phyloP scores from a whole-genome alignment of 2,888 invertebrate genomes.

The Rutpela maculata region DNA sequence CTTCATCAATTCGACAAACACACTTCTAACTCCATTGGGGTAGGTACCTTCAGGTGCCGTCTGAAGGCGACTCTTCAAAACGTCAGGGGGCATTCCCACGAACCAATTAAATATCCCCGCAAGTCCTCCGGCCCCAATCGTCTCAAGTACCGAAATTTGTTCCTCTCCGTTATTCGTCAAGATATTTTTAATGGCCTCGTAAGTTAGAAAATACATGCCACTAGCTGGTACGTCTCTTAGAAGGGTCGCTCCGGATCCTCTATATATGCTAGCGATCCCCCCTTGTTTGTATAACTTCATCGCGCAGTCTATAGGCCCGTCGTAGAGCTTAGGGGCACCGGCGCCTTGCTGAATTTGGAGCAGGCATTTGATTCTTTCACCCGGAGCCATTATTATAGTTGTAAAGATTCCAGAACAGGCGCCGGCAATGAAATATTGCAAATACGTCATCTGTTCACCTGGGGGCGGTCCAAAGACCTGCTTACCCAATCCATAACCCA shows the following conservation, averaged over 20 bases:
- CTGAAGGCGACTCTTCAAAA: constrained; percentile 97
- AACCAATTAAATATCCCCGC: constrained; percentile 98
- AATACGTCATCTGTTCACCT: constrained; percentile 80
- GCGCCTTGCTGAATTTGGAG: constrained; percentile 92
- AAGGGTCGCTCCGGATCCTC: constrained; percentile 91
- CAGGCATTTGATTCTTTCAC: constrained; percentile 98
- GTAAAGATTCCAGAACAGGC: constrained; percentile 99
- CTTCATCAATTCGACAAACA: constrained; percentile 89
- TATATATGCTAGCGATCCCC: constrained; percentile 94
- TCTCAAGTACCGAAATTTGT: constrained; percentile 81
- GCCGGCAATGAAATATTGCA: constrained; percentile 93
- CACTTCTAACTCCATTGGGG: constrained; percentile 93
- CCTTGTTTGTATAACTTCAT: constrained; percentile 92
- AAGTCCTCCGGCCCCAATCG: constrained; percentile 94
- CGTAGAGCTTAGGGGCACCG: constrained; percentile 84
- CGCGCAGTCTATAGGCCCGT: constrained; percentile 94
- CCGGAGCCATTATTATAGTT: constrained; percentile 97
- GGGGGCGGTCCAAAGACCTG: constrained; percentile 81
- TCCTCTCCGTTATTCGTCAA: constrained; percentile 82
- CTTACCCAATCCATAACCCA: constrained; percentile 97
- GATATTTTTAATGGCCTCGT: constrained; percentile 90
- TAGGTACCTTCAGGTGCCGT: constrained; percentile 98
- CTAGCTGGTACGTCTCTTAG: constrained; percentile 96
- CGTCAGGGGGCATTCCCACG: constrained; percentile 98
- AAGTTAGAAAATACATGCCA: constrained; percentile 98